Percentiles rank a stretch among this genome's conserved stretches.
These are phyloP conservation scores for Lepus townsendii DNA, from an alignment of 2,797 vertebrate genomes.

Conservation along the genomic window DNA sequence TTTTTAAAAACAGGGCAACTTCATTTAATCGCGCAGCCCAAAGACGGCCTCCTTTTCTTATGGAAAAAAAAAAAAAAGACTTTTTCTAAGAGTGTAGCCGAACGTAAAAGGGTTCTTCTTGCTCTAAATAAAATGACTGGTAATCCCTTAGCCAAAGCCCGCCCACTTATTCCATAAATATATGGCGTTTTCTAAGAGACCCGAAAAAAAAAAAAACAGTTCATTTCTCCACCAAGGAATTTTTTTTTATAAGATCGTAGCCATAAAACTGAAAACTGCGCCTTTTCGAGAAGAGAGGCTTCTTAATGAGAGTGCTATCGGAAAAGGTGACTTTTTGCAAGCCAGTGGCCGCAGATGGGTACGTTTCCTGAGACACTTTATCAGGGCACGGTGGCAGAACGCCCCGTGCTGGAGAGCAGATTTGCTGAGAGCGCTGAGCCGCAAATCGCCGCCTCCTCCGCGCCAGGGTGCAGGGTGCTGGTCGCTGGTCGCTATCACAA, in stretches of 20 bases:
- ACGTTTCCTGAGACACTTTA: constrained; percentile 46
- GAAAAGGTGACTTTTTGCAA: constrained; percentile 69
- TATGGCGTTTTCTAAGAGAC: background rate
- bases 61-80: background rate
- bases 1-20: background rate
- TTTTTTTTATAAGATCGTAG: background rate
- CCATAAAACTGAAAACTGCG: background rate
- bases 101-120: background rate
- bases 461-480: background rate
- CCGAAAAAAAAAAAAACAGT: background rate
- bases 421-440: background rate
- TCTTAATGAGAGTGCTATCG: background rate
- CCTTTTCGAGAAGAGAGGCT: background rate
- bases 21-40: background rate
- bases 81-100: constrained; percentile 34
- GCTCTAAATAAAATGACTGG: constrained; percentile 54
- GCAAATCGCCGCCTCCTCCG: background rate
- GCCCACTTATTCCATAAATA: constrained; percentile 37
- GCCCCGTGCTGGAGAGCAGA: background rate
- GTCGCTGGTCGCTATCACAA: background rate
- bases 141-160: constrained; percentile 1
- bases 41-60: constrained; percentile 3
- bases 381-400: background rate
- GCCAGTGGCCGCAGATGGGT: background rate
- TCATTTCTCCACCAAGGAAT: constrained; percentile 22